Base-by-base conservation (phyloP, 2,888 invertebrate genomes). In the Epirrita christyi region DNA sequence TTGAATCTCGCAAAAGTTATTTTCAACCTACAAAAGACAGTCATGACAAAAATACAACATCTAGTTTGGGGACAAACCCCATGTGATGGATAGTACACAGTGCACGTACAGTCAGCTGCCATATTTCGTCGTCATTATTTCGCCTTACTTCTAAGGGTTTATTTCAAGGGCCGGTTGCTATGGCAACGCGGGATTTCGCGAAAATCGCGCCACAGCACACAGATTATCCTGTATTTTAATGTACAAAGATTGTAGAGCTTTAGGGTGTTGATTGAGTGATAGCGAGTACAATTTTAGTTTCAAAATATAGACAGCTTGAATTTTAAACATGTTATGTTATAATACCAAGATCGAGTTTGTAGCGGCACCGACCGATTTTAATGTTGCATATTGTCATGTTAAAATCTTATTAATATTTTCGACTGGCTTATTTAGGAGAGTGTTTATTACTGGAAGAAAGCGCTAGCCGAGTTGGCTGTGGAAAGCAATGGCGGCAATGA, bases 121-220 rank as follows among this genome's bases (percentile, higher is more conserved):
- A 81, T 85, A 82, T 86, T 84, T 86, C 81, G 75, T 76, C 72
- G 80, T 88, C 88, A 88, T 89, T 90, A 88, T 86, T 85, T 84
- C 74, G 75, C 72, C 77, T 80, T 79, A 80, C 76, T 76, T 74
- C 67, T 62, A 70, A 72, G 83, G 79, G 80, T 73, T 75, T 70
- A 68, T 67, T 73, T 79, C 75, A 75, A 84, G 83, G 85, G 80
- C 76, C 71, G 71, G 88, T 83, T 67, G 79, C 58, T 76, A 86
- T 84, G 70, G 77, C 76, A 82, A 89, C 87, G 66, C 74, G 72
- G 80, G 87, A 85, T 88, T 86, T 82, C 72, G 67, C 76, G 82
- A 83, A 82, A 86, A 87, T 82, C 82, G 80, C 76, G 78, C 75
- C 75, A 77, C 75, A 78, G 80, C 76, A 75, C 75, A 80, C 78